Evolutionary conservation across 2,113 vertebrate species (phyloP).

Genomic region (Ciconia boyciana): DNA sequence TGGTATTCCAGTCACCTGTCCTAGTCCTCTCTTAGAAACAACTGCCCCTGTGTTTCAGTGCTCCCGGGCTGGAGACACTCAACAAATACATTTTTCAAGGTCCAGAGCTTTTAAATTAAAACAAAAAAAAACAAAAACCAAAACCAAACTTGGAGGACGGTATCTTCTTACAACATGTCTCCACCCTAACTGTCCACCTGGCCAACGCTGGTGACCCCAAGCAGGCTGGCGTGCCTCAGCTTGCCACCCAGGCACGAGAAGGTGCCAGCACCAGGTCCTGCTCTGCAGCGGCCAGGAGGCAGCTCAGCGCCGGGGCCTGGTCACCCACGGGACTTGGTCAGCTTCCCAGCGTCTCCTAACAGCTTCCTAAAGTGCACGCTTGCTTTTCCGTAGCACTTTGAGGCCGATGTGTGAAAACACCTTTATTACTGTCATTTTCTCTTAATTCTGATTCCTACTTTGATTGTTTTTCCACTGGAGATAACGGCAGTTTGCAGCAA

Average conservation of each 20-base stretch:
- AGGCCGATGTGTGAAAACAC: neutral
- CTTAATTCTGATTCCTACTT: neutral
- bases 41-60: neutral
- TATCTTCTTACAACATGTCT: neutral
- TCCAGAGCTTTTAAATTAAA: neutral
- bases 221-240: neutral
- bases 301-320: neutral
- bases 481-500: neutral
- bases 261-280: neutral
- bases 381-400: neutral
- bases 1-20: neutral
- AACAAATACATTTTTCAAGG: neutral
- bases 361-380: neutral
- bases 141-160: neutral
- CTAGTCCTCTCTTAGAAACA: too few species aligned
- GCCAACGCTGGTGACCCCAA: neutral
- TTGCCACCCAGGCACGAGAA: too few species aligned
- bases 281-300: neutral
- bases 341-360: neutral
- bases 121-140: neutral
- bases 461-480: neutral
- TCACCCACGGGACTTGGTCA: accelerated
- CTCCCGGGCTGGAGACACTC: neutral
- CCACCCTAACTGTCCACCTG: neutral
- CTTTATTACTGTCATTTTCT: neutral